Percentiles rank a stretch among this genome's conserved stretches.
phyloP scores from a whole-genome alignment of 2,888 invertebrate species.

The Leptopilina myrica region DNA sequence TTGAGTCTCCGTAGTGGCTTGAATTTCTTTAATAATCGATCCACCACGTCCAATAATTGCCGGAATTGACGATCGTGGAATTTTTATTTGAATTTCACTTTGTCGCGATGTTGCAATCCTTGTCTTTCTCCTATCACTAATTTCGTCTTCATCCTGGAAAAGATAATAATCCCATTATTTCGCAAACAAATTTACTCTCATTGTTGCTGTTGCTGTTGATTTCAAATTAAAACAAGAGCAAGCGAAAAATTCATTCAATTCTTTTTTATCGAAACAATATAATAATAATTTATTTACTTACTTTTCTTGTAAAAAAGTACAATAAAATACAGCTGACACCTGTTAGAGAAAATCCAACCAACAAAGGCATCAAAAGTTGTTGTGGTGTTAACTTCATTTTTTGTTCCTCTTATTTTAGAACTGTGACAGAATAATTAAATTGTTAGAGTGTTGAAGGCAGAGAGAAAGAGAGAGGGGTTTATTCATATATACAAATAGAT shows the following conservation, averaged over 20 bases:
- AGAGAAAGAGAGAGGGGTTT: background rate
- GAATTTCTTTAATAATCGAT: constrained; percentile 85
- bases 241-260: too few relatives aligned
- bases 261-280: too few relatives aligned
- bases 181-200: too few relatives aligned
- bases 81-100: constrained; percentile 79
- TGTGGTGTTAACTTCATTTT: constrained; percentile 62
- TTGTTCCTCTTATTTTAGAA: constrained; percentile 41
- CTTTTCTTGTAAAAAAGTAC: constrained; percentile 83
- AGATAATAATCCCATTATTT: background rate
- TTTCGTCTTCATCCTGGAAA: constrained; percentile 75
- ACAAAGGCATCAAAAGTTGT: constrained; percentile 77
- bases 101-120: constrained; percentile 67
- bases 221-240: too few relatives aligned
- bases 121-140: constrained; percentile 58
- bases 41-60: constrained; percentile 87
- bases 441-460: background rate
- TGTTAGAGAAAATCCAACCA: constrained; percentile 83
- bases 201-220: too few relatives aligned
- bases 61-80: constrained; percentile 82
- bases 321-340: constrained; percentile 84
- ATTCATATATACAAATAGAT: background rate
- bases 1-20: constrained; percentile 84
- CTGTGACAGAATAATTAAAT: constrained; percentile 40
- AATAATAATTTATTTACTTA: constrained; percentile 66